A percentile compares a stretch with the other conserved stretches of the same genome.
Conservation (phyloP, 1,140 invertebrate genomes). For the Diorhabda carinulata region DNA sequence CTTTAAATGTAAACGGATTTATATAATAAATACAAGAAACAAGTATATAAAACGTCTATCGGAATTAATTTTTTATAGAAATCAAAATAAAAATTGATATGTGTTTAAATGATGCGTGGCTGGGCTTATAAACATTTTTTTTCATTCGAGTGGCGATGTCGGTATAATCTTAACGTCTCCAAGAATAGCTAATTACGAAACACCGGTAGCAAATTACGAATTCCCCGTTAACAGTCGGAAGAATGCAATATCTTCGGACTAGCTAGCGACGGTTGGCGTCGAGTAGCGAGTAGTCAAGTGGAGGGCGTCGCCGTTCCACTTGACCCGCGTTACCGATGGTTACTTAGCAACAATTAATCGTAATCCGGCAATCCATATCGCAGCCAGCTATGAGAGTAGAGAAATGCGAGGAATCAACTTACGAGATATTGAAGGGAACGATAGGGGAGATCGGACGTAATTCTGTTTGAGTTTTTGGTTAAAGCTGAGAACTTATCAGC, state of each 20-base stretch:
- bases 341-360: slow-evolving; percentile 46
- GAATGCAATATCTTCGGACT: slow-evolving; percentile 15
- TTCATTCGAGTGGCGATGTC: too few species aligned
- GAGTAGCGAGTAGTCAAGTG: neutral
- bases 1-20: too few species aligned
- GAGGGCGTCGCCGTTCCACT: slow-evolving; percentile 25
- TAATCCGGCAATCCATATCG: slow-evolving; percentile 27
- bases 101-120: too few species aligned
- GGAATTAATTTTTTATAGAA: too few species aligned
- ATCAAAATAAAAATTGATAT: too few species aligned
- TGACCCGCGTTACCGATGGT: slow-evolving; percentile 39
- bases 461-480: too few species aligned
- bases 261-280: neutral
- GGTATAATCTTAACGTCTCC: too few species aligned
- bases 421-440: slow-evolving; percentile 16
- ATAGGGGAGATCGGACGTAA: neutral
- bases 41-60: too few species aligned
- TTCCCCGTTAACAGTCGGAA: slow-evolving; percentile 5
- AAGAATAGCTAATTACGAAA: slow-evolving; percentile 6
- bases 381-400: neutral
- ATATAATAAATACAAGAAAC: too few species aligned
- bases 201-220: slow-evolving; percentile 3
- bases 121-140: too few species aligned
- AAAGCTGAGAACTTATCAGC: too few species aligned
- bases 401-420: slow-evolving; percentile 40